Conservation (phyloP, 2,888 invertebrate species). For the Danaus chrysippus region DNA sequence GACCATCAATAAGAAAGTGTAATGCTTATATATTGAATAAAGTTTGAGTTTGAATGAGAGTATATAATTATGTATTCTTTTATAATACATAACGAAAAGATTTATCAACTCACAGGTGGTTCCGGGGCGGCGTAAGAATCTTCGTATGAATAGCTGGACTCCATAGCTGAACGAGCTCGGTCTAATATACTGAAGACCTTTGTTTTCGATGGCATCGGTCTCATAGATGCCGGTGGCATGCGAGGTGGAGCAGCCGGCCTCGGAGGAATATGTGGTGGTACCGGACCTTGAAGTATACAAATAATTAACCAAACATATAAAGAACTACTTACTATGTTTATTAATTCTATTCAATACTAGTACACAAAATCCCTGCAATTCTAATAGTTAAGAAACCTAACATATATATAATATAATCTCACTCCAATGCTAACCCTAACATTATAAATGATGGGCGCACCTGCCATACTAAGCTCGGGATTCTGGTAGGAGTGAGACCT, state of each 20-base stretch:
- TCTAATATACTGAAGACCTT: slow-evolving; percentile 92
- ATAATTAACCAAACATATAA: no score
- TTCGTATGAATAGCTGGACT: slow-evolving; percentile 83
- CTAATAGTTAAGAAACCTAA: background rate
- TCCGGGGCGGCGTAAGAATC: slow-evolving; percentile 59
- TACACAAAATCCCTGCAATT: no score
- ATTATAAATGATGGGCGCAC: slow-evolving; percentile 21
- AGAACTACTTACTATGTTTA: no score
- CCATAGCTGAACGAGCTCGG: slow-evolving; percentile 89
- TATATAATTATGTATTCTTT: background rate
- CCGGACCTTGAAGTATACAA: no score
- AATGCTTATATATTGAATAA: no score
- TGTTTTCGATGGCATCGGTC: slow-evolving; percentile 81
- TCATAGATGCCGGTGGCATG: slow-evolving; percentile 52
- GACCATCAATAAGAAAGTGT: no score
- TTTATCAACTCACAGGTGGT: slow-evolving; percentile 48
- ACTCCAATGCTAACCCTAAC: background rate
- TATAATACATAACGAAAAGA: background rate
- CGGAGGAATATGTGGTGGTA: background rate
- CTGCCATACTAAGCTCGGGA: slow-evolving; percentile 36
- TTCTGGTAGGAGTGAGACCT: slow-evolving; percentile 45
- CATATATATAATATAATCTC: background rate
- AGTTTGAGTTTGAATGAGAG: no score
- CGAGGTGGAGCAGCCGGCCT: slow-evolving; percentile 30
- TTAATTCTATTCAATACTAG: no score